phyloP scores from a whole-genome alignment of 2,888 invertebrate species.

The Syritta pipiens region DNA sequence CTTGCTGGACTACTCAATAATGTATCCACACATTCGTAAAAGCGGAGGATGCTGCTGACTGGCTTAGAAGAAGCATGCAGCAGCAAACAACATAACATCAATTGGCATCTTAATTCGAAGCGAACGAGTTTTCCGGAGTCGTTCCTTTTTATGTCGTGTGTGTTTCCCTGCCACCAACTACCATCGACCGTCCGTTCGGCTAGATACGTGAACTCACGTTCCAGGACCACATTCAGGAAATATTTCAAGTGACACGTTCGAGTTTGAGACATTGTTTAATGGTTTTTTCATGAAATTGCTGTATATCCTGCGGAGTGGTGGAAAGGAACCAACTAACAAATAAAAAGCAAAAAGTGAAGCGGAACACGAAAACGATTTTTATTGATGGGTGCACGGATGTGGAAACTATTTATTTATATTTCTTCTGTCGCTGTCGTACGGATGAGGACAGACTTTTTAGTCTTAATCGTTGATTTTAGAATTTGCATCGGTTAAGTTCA shows the following conservation, averaged over 20 bases:
- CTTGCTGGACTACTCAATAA: constrained; percentile 46
- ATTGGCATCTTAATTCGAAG: constrained; percentile 63
- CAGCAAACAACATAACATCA: constrained; percentile 52
- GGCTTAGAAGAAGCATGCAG: constrained; percentile 42
- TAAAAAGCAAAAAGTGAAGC: constrained; percentile 22
- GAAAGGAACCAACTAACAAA: background rate
- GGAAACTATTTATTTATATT: constrained; percentile 46
- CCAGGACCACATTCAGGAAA: constrained; percentile 55
- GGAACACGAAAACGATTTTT: constrained; percentile 48
- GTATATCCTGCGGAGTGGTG: background rate
- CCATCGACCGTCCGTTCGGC: background rate
- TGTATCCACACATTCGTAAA: constrained; percentile 10
- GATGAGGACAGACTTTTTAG: background rate
- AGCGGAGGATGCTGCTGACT: background rate
- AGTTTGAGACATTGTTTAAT: constrained; percentile 66
- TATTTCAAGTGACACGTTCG: constrained; percentile 62
- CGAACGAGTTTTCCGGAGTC: constrained; percentile 35
- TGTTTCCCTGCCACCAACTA: background rate
- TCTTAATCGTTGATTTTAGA: no score
- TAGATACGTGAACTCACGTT: constrained; percentile 56
- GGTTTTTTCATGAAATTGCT: constrained; percentile 47
- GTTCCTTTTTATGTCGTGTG: background rate
- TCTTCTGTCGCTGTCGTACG: background rate
- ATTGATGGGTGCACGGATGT: constrained; percentile 46
- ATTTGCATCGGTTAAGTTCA: no score